phyloP scores from a whole-genome alignment of 2,113 vertebrate species.

The Aptenodytes patagonicus region DNA sequence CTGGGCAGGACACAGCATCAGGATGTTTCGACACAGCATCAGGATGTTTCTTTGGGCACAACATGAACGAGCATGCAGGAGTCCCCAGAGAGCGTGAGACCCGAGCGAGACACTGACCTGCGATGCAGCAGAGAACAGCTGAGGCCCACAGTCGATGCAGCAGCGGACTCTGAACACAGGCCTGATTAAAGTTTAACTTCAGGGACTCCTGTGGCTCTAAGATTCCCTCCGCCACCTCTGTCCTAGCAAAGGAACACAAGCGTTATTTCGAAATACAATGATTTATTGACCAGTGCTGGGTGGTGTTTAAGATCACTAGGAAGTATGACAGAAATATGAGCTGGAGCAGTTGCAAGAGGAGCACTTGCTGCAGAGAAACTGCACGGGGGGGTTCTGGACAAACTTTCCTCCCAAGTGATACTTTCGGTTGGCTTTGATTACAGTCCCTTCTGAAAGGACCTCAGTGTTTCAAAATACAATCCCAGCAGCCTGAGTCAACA shows the following conservation, averaged over 20 bases:
- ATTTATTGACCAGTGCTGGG: neutral
- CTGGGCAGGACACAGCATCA: neutral
- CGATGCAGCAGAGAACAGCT: constrained; percentile 77
- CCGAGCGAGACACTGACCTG: constrained; percentile 73
- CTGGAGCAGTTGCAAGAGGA: neutral
- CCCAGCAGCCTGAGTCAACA: neutral
- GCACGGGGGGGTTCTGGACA: neutral
- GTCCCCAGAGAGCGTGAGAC: neutral
- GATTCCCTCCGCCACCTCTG: constrained; percentile 89
- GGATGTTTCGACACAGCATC: neutral
- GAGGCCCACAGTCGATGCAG: constrained; percentile 87
- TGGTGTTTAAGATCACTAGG: neutral
- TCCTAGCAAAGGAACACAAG: constrained; percentile 66
- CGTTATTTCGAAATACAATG: neutral
- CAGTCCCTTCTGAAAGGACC: neutral
- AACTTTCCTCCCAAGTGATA: neutral
- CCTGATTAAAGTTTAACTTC: constrained; percentile 85
- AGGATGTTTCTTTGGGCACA: neutral
- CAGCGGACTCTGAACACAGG: constrained; percentile 84
- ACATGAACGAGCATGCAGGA: accelerated
- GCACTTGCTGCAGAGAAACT: neutral
- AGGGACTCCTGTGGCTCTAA: constrained; percentile 86
- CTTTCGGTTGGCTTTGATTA: neutral
- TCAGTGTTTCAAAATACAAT: neutral
- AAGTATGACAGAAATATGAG: neutral